Evolutionary conservation across 1,140 invertebrate species (phyloP), one percentile per base, ranked within the genome.

Genomic region (Pygmarrhopalites habei): DNA sequence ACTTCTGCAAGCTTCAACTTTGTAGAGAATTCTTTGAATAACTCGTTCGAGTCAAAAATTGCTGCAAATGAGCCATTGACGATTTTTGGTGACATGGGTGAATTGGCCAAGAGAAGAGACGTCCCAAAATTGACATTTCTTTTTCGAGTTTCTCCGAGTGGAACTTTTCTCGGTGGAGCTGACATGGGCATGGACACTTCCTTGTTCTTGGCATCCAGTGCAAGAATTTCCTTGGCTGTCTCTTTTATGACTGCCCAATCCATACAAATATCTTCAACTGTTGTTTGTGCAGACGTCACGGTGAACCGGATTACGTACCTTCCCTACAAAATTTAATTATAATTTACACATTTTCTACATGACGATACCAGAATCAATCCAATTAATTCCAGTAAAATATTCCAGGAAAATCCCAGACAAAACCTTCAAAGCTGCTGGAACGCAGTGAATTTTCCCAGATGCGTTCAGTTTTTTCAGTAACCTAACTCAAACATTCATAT

Each of bases 1-100:
- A 68, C 59, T 62, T 71, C 69, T 29, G 66, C 28, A 17, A 68
- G 47, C 52, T 62, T 63, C 19, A 71, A 47, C 35, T 66, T 66
- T 32, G 64, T 41, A 21, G 66, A 47, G 64, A 68, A 71, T 49
- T 71, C 69, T 32, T 68, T 68, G 60, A 71, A 71, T 19, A 68
- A 63, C 47, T 71, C 69, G 32, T 71, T 86, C 32, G 88, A 88
- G 73, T 98, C 93, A 72, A 94, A 93, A 63, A 98, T 88, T 7
- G 93, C 94, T 0, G 89, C 93, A 77, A 95, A 97, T 67, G 90
- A 95, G 0, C 92, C 95, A 72, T 97, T 96, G 7, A 97, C 90
- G 21, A 98, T 89, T 79, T 97, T 97, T 0, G 95, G 94, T 26
- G 92, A 95, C 85, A 95, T 92, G 1, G 94, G 94, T 25, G 90